phyloP scores from a whole-genome alignment of 2,888 invertebrate genomes.

The Terebella lapidaria region DNA sequence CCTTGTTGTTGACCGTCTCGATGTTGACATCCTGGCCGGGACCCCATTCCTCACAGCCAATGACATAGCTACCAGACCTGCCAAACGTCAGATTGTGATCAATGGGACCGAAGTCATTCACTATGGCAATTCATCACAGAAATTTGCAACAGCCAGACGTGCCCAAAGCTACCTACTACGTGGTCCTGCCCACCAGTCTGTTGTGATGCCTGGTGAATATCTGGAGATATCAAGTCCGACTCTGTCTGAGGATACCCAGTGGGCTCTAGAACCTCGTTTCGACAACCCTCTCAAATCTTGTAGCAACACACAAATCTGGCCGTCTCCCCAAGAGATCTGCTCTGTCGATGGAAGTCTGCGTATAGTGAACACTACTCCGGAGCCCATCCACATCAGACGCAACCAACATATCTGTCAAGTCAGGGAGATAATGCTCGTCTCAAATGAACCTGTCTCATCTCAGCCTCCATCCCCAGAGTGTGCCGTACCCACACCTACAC shows the following conservation, averaged over 20 bases:
- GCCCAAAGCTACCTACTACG: slow-evolving; percentile 2
- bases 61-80: slow-evolving; percentile 1
- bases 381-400: neutral
- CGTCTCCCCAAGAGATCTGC: neutral
- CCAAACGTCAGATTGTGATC: slow-evolving; percentile 3
- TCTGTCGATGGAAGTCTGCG: neutral
- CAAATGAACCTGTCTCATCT: neutral
- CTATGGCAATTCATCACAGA: neutral
- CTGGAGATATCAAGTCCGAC: neutral
- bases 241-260: neutral
- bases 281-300: neutral
- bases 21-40: slow-evolving; percentile 2
- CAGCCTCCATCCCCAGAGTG: neutral
- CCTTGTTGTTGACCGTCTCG: neutral
- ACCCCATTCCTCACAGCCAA: neutral
- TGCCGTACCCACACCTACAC: neutral
- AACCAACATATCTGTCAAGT: neutral
- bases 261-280: neutral
- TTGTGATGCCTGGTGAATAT: slow-evolving; percentile 4
- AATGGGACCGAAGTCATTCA: slow-evolving; percentile 1
- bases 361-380: neutral
- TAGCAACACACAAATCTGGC: neutral
- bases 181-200: neutral
- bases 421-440: neutral
- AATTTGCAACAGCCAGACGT: neutral